Conservation (phyloP, 1,140 invertebrate genomes). For the Mesaphorura yosii region DNA sequence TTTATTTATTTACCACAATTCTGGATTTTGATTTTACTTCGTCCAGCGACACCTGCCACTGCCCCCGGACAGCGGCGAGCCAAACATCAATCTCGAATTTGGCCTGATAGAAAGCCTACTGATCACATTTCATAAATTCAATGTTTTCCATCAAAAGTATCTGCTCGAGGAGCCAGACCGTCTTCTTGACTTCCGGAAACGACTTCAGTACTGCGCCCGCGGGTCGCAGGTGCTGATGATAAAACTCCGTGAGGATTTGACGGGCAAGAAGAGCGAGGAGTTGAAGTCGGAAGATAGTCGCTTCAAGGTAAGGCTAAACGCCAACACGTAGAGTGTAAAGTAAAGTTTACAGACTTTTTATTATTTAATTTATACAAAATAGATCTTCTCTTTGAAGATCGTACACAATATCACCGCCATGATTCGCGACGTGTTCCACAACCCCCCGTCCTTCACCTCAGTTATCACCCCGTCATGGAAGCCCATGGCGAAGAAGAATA, state of each 20-base stretch:
- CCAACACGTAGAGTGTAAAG: neutral
- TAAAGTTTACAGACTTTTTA: neutral
- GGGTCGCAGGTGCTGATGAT: constrained; percentile 85
- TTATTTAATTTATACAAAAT: constrained; percentile 7
- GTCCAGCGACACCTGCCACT: too few species aligned
- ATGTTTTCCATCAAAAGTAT: constrained; percentile 63
- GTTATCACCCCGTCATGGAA: constrained; percentile 77
- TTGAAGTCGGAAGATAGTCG: constrained; percentile 63
- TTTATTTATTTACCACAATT: too few species aligned
- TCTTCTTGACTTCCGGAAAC: constrained; percentile 74
- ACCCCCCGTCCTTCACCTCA: constrained; percentile 82
- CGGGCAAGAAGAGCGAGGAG: constrained; percentile 1
- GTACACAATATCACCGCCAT: constrained; percentile 86
- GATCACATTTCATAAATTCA: constrained; percentile 78
- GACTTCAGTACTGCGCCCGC: constrained; percentile 81
- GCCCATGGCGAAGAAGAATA: constrained; percentile 36
- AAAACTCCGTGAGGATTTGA: constrained; percentile 77
- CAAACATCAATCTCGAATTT: constrained; percentile 69
- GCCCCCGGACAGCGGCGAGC: too few species aligned
- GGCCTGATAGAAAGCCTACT: constrained; percentile 87
- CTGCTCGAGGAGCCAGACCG: constrained; percentile 63
- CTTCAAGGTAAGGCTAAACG: constrained; percentile 59
- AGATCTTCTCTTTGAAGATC: constrained; percentile 66
- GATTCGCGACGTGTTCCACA: constrained; percentile 89
- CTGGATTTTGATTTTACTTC: too few species aligned